Evolutionary conservation across 2,797 vertebrate genomes (phyloP).

Genomic region (Pseudochaenichthys georgianus): DNA sequence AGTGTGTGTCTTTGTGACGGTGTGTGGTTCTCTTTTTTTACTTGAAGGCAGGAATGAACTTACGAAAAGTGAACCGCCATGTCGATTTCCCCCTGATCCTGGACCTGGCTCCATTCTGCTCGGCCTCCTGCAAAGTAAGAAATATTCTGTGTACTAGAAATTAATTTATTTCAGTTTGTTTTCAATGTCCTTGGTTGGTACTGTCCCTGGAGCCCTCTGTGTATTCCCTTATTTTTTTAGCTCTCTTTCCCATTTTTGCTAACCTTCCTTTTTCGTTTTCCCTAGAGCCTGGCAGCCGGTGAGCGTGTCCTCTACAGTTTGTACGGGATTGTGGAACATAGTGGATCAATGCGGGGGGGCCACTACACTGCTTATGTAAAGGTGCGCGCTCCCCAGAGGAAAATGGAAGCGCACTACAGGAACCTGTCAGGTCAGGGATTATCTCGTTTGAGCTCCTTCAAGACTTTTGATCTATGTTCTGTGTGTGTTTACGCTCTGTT

Average conservation of each 20-base stretch:
- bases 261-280: constrained; percentile 1
- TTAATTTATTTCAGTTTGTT: constrained; percentile 6
- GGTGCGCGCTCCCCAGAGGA: constrained; percentile 89
- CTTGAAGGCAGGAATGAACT: constrained; percentile 93
- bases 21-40: constrained; percentile 21
- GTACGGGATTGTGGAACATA: constrained; percentile 97
- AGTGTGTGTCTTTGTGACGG: neutral
- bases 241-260: neutral
- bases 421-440: constrained; percentile 85
- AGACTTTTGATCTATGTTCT: constrained; percentile 7
- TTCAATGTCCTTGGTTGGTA: neutral
- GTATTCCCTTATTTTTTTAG: neutral
- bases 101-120: constrained; percentile 97
- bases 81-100: constrained; percentile 95
- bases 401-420: constrained; percentile 86
- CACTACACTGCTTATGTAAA: constrained; percentile 97
- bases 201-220: neutral
- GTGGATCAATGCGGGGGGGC: constrained; percentile 95
- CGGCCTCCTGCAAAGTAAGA: constrained; percentile 93
- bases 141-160: neutral
- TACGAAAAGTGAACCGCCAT: constrained; percentile 96
- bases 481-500: constrained; percentile 5
- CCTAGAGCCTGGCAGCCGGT: constrained; percentile 84
- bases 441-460: constrained; percentile 7
- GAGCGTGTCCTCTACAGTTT: constrained; percentile 92